These are phyloP conservation scores for Orussus abietinus DNA, from an alignment of 1,140 invertebrate species.

Conservation along the genomic window DNA sequence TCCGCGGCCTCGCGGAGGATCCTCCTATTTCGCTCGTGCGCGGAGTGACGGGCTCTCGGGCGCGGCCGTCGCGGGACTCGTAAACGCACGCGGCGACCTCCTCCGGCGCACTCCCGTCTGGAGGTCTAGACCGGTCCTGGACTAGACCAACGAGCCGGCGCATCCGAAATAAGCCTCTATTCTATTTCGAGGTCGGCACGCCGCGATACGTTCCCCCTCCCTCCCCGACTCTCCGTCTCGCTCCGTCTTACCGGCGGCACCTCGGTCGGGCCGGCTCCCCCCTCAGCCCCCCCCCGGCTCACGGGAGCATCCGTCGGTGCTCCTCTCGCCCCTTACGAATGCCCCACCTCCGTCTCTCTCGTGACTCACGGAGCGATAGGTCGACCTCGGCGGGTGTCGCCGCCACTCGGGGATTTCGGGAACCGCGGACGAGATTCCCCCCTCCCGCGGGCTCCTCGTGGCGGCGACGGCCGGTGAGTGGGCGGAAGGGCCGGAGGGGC, in stretches of 20 bases:
- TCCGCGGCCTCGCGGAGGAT: too few species aligned
- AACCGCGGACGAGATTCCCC: conserved; percentile 35
- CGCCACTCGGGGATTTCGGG: conserved; percentile 48
- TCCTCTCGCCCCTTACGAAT: too few species aligned
- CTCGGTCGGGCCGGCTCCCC: conserved; percentile 1
- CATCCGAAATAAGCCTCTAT: conserved; percentile 43
- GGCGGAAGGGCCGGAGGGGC: neutral
- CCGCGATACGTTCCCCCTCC: conserved; percentile 21
- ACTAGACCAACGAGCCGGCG: conserved; percentile 43
- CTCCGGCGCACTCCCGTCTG: conserved; percentile 39
- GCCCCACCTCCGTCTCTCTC: conserved; percentile 25
- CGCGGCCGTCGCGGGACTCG: too few species aligned
- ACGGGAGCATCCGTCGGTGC: too few species aligned
- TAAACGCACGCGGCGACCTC: too few species aligned
- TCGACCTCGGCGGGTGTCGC: conserved; percentile 40
- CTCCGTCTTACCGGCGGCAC: conserved; percentile 5
- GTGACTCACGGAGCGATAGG: conserved; percentile 22
- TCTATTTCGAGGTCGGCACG: conserved; percentile 40
- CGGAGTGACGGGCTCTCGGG: too few species aligned
- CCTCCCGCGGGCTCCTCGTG: conserved; percentile 22
- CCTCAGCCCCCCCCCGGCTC: conserved; percentile 5
- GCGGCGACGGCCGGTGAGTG: neutral
- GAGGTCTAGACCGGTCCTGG: conserved; percentile 44
- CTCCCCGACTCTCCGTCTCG: conserved; percentile 11
- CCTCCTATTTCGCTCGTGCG: too few species aligned